Conservation (phyloP, 2,113 vertebrate genomes). For the Hucho hucho region DNA sequence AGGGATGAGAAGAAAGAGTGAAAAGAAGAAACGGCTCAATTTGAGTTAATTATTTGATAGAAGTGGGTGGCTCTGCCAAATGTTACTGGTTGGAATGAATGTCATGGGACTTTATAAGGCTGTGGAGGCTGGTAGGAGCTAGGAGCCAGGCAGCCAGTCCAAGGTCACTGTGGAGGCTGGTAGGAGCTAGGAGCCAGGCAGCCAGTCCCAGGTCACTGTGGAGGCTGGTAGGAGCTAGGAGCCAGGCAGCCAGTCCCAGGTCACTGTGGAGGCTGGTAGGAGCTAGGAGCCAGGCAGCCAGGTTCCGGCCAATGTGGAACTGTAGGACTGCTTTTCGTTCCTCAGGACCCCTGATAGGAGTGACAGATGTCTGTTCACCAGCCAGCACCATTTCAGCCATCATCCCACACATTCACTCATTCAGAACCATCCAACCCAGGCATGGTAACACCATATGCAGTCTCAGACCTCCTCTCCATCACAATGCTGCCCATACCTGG, state of each 20-base stretch:
- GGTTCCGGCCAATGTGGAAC: background rate
- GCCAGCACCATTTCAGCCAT: slow-evolving; percentile 24
- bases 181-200: background rate
- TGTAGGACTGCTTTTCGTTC: slow-evolving; percentile 63
- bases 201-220: background rate
- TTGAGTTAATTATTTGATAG: slow-evolving; percentile 89
- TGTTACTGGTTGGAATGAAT: slow-evolving; percentile 82
- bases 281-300: too few relatives aligned
- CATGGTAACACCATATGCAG: slow-evolving; percentile 42
- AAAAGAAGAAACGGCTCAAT: slow-evolving; percentile 80
- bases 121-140: too few relatives aligned
- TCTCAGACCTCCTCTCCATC: slow-evolving; percentile 39
- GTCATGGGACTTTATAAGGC: slow-evolving; percentile 73
- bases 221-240: too few relatives aligned
- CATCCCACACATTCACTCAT: slow-evolving; percentile 25
- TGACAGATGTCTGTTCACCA: slow-evolving; percentile 52
- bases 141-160: too few relatives aligned
- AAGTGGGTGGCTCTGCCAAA: slow-evolving; percentile 76
- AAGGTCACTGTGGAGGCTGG: too few relatives aligned
- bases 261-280: too few relatives aligned
- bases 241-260: background rate
- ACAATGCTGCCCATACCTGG: slow-evolving; percentile 1
- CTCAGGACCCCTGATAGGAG: slow-evolving; percentile 49
- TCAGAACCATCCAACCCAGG: slow-evolving; percentile 1
- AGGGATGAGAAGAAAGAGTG: slow-evolving; percentile 21